Evolutionary conservation across 2,113 vertebrate genomes (phyloP).

Genomic region (Sarotherodon lohbergeri): DNA sequence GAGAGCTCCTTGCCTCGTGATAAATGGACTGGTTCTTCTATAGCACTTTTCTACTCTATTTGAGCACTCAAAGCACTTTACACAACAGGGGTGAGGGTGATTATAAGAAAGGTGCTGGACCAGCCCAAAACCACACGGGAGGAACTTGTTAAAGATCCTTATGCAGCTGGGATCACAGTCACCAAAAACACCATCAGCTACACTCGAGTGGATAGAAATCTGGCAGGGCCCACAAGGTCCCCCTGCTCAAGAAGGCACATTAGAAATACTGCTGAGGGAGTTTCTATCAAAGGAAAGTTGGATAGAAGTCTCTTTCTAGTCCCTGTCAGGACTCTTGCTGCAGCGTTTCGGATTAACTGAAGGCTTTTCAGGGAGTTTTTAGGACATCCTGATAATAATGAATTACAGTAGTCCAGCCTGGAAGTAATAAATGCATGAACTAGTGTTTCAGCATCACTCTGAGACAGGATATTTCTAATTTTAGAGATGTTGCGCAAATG

Average conservation of each 20-base stretch:
- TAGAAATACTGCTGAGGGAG: not conserved
- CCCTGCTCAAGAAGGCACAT: not conserved
- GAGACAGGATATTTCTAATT: not conserved
- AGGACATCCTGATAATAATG: no score
- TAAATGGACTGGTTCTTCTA: not conserved
- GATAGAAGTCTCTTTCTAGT: no score
- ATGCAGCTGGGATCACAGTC: not conserved
- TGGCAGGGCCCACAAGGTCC: not conserved
- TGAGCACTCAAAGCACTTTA: not conserved
- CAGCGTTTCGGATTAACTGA: rapidly evolving
- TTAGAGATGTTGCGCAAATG: not conserved
- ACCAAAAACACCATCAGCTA: not conserved
- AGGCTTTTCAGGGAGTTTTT: no score
- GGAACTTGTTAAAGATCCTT: not conserved
- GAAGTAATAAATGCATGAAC: not conserved
- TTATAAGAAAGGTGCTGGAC: not conserved
- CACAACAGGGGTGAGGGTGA: not conserved
- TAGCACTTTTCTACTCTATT: not conserved
- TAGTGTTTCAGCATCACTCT: not conserved
- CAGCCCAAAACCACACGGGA: not conserved
- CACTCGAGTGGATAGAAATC: not conserved
- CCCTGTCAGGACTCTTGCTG: no score
- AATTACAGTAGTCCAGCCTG: not conserved
- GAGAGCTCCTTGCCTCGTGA: not conserved
- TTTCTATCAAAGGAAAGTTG: not conserved